These are phyloP conservation scores for Chionodraco myersi DNA, from an alignment of 2,113 vertebrate genomes.

Conservation along the genomic window DNA sequence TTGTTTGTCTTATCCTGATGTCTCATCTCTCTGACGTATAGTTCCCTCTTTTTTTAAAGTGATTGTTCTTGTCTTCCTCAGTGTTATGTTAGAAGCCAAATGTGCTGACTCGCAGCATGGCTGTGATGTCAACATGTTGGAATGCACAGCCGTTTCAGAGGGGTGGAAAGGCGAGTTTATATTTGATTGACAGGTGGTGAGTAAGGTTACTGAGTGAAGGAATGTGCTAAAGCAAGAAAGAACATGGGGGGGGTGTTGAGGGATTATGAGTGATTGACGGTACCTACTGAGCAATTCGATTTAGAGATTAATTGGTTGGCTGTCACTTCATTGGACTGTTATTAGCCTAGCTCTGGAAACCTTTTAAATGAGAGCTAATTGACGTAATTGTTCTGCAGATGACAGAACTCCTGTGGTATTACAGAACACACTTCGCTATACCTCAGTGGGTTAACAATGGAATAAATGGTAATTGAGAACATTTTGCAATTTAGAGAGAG, in stretches of 20 bases:
- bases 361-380: slow-evolving; percentile 74
- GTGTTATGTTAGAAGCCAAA: slow-evolving; percentile 47
- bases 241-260: slow-evolving; percentile 13
- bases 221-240: slow-evolving; percentile 32
- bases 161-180: slow-evolving; percentile 37
- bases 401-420: slow-evolving; percentile 67
- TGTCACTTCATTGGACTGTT: slow-evolving; percentile 74
- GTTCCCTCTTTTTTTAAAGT: neutral
- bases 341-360: slow-evolving; percentile 69
- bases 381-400: slow-evolving; percentile 70
- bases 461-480: slow-evolving; percentile 62
- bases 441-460: slow-evolving; percentile 60
- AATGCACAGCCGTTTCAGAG: slow-evolving; percentile 48
- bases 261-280: slow-evolving; percentile 62
- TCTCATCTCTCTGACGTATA: neutral
- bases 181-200: slow-evolving; percentile 69
- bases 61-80: slow-evolving; percentile 21
- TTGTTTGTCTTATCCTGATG: neutral
- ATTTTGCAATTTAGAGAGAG: slow-evolving; percentile 45
- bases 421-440: slow-evolving; percentile 40
- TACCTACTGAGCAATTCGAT: slow-evolving; percentile 71
- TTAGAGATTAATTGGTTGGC: slow-evolving; percentile 71
- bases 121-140: slow-evolving; percentile 61
- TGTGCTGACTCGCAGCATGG: slow-evolving; percentile 56
- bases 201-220: slow-evolving; percentile 35